phyloP scores from a whole-genome alignment of 2,113 vertebrate genomes.

The Trachemys scripta region DNA sequence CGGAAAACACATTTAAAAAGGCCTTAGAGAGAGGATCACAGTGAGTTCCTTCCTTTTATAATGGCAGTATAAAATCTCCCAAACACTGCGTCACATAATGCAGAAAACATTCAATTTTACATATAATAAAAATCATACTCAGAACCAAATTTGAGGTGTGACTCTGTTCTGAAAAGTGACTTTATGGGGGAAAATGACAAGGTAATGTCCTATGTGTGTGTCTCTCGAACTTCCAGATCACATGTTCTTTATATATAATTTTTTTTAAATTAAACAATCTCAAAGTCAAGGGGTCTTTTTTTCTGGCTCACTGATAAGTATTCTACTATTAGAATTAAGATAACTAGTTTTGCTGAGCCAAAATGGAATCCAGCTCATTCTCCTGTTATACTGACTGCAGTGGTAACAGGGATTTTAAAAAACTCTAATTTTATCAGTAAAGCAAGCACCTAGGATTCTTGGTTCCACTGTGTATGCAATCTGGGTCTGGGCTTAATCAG shows the following conservation, averaged over 20 bases:
- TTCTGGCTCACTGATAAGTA: background rate
- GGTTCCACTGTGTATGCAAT: background rate
- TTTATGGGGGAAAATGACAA: rapidly evolving
- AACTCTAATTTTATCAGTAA: background rate
- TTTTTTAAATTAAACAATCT: background rate
- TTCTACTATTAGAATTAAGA: background rate
- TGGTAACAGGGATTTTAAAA: background rate
- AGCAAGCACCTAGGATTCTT: background rate
- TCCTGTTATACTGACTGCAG: rapidly evolving
- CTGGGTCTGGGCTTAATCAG: background rate
- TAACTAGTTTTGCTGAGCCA: background rate
- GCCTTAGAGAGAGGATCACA: background rate
- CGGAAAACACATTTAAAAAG: conserved; percentile 58
- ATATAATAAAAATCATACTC: background rate
- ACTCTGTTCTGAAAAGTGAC: background rate
- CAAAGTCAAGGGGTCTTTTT: rapidly evolving
- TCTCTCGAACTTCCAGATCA: background rate
- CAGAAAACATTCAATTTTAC: background rate
- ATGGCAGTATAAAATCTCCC: rapidly evolving
- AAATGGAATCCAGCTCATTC: rapidly evolving
- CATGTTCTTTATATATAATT: background rate
- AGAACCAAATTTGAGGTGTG: background rate
- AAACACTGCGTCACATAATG: no score
- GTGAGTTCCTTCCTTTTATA: background rate
- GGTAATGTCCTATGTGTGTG: background rate